Percentiles rank a stretch among this genome's conserved stretches.
phyloP scores from a whole-genome alignment of 2,888 invertebrate genomes.

The Phyllotreta striolata region DNA sequence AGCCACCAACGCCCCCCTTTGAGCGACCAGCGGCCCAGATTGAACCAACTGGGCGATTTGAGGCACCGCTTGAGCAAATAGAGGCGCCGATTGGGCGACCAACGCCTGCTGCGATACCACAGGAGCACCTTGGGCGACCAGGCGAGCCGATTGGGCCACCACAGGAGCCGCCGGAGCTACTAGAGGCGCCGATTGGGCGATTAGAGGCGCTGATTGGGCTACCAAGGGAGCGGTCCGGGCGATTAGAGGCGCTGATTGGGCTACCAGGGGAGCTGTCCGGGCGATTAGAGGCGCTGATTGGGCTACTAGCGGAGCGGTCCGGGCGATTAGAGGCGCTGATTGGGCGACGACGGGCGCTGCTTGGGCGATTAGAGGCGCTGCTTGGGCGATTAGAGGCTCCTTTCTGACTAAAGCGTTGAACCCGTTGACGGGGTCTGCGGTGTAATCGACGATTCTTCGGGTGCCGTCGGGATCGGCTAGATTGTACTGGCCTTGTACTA shows the following conservation, averaged over 20 bases:
- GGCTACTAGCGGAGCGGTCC: conserved; percentile 48
- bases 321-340: conserved; percentile 43
- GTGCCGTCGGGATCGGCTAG: conserved; percentile 72
- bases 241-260: conserved; percentile 51
- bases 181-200: conserved; percentile 10
- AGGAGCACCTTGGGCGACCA: conserved; percentile 13
- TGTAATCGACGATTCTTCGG: conserved; percentile 70
- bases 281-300: conserved; percentile 34
- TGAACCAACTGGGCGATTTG: no score
- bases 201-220: conserved; percentile 16
- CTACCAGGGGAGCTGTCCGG: conserved; percentile 57
- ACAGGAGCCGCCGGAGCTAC: conserved; percentile 5
- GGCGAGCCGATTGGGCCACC: conserved; percentile 10
- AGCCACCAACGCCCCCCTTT: no score
- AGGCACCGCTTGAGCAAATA: background rate
- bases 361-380: conserved; percentile 47
- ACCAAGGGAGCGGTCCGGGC: conserved; percentile 6
- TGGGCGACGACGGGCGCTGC: conserved; percentile 41
- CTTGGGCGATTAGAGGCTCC: conserved; percentile 59
- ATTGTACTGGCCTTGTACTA: conserved; percentile 71
- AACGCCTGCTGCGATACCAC: no score
- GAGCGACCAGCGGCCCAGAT: no score
- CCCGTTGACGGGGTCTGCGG: conserved; percentile 71
- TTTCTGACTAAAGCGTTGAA: conserved; percentile 74
- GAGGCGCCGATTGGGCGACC: conserved; percentile 4